These are phyloP conservation scores for Coracias cyanogaster DNA, from an alignment of 2,797 vertebrate genomes.

Conservation along the genomic window DNA sequence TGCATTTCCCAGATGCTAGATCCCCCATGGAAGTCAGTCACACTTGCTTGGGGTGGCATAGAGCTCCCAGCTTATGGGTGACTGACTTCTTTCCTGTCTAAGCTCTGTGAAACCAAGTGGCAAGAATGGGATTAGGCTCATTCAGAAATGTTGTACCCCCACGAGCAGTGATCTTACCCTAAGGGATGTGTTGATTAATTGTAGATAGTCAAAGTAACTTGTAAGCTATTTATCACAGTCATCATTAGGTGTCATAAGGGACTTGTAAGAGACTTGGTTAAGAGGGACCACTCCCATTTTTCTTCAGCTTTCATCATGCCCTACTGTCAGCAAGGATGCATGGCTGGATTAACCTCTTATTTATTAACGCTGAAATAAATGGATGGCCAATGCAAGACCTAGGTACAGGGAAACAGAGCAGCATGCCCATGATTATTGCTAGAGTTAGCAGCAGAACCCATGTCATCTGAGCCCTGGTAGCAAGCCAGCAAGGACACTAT, in stretches of 20 bases:
- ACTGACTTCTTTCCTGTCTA: neutral
- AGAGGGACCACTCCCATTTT: neutral
- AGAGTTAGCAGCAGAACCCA: neutral
- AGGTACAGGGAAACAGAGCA: neutral
- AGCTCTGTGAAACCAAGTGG: neutral
- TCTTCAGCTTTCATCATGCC: neutral
- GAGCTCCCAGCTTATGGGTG: neutral
- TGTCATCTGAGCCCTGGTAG: neutral
- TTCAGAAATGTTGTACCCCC: neutral
- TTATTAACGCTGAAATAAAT: neutral
- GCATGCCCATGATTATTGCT: neutral
- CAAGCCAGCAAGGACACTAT: neutral
- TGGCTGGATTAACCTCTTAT: neutral
- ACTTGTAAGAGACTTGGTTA: neutral
- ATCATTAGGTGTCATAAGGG: slow-evolving; percentile 31
- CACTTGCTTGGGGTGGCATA: neutral
- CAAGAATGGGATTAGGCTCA: neutral
- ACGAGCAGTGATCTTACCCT: neutral
- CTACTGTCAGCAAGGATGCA: neutral
- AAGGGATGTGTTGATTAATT: slow-evolving; percentile 46
- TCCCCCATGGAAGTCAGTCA: neutral
- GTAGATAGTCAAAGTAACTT: neutral
- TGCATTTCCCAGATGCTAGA: neutral
- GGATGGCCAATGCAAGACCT: neutral
- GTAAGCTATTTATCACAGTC: slow-evolving; percentile 39